Evolutionary conservation across 2,113 vertebrate genomes (phyloP), one percentile per base, ranked within the genome.

Genomic region (Fregata magnificens): DNA sequence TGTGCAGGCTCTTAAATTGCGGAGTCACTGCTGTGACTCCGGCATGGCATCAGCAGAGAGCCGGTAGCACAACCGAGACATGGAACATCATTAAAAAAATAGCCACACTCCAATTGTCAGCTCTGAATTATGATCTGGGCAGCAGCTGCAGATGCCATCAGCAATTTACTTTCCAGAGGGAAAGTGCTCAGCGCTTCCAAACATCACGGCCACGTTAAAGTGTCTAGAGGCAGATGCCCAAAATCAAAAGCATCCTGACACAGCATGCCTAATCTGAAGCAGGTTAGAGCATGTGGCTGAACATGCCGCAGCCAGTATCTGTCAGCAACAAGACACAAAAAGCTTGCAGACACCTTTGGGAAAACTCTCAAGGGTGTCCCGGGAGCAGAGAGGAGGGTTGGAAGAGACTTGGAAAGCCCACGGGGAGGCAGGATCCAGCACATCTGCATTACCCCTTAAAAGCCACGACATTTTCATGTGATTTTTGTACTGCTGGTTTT

Each of bases 381-480:
- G 1, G 70, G 45, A 44, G 45, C 2, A 1, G 32, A 13, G 38
- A 18, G 15, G 13, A 40, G 79, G 65, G 45, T 13, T 40, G 82
- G 88, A 11, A 22, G 15, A 20, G 32, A 0, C 36, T 5, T 19
- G 29, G 66, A 32, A 73, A 45, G 42, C 7, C 49, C 59, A 0
- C 1, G 0, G 55, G 28, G 74, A 67, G 10, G 40, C 24, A 50
- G 88, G 80, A 55, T 44, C 32, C 56, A 1, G 6, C 49, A 2
- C 20, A 6, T 15, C n/a, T 3, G 59, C 3, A 2, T 31, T 49
- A 4, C 8, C 53, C 77, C 70, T 32, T 12, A 7, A 26, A 40
- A 86, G 4, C 45, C 45, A 1, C 11, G 21, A 13, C 0, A 0
- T 3, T 50, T 1, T 3, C 15, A 0, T 14, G 45, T 4, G 0